Evolutionary conservation across 2,888 invertebrate species (phyloP), one percentile per base, ranked within the genome.

Genomic region (Bursaphelenchus okinawaensis): DNA sequence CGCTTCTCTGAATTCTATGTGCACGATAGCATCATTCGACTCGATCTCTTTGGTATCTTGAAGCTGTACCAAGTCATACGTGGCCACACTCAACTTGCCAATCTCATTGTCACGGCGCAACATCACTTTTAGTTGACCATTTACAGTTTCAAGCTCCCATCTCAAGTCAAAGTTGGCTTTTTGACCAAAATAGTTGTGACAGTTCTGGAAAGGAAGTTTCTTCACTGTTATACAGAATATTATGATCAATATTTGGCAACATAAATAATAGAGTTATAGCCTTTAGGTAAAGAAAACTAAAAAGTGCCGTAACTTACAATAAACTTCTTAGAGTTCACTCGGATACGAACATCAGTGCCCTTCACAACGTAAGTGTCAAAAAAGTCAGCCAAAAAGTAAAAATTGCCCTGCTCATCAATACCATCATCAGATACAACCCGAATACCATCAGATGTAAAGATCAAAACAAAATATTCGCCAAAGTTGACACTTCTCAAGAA

Each of bases 381-480:
- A 50, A 60, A 59, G 50, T 59, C 51, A n/a, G n/a, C 19, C 52
- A 40, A 19, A 50, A 59, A 59, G 60, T 59, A 59, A n/a, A 24
- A 56, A 24, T 27, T 56, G 26, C 23, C 56, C 19, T 59, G 60
- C 57, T 40, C 23, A 16, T 59, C 60, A 20, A 59, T 52, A 9
- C 28, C 51, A 24, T 59, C 60, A 7, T 59, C 50, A 8, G 52
- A 19, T 8, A 59, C 52, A 2, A 59, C 20, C 16, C 52, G n/a
- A 4, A 59, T 12, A 12, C 60, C 60, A 29, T 59, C 52, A 16
- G 12, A 12, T 12, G 22, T 22, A 9, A 50, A 28, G 50, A 31
- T 16, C 26, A 56, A 27, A n/a, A n/a, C n/a, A 26, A 23, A 56
- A 27, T n/a, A 24, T 22, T 59, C 60, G n/a, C 29, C 50, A 7